Evolutionary conservation across 1,140 invertebrate species (phyloP).

Genomic region (Scaptomyza pallida): DNA sequence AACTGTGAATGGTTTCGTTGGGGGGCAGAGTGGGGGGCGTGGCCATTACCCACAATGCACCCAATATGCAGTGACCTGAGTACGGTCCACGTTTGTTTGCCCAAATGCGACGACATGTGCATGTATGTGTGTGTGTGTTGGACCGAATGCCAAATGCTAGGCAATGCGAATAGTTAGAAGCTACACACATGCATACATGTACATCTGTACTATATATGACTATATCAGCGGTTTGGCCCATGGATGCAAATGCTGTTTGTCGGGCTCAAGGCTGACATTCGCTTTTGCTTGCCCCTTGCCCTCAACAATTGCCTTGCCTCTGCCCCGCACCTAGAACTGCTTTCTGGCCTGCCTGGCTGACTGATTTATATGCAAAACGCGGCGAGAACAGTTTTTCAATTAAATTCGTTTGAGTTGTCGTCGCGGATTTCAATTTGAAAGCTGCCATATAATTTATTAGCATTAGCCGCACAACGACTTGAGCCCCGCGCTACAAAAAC

Average conservation of each 20-base stretch:
- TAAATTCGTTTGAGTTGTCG: constrained; percentile 80
- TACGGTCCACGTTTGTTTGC: constrained; percentile 75
- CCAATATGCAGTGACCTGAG: constrained; percentile 77
- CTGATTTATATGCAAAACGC: constrained; percentile 81
- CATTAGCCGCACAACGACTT: constrained; percentile 75
- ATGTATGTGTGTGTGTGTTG: constrained; percentile 34
- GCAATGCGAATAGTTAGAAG: constrained; percentile 24
- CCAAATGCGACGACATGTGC: constrained; percentile 60
- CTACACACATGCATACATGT: not conserved
- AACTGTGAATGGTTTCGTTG: constrained; percentile 49
- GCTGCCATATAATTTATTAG: constrained; percentile 79
- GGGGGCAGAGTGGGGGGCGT: constrained; percentile 42
- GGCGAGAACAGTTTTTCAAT: constrained; percentile 78
- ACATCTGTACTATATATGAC: not conserved
- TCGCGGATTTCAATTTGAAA: constrained; percentile 79
- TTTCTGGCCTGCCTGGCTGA: constrained; percentile 14
- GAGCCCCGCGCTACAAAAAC: constrained; percentile 29
- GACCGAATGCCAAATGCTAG: constrained; percentile 52
- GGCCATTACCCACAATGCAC: constrained; percentile 31
- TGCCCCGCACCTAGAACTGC: not conserved
- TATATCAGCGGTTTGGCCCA: constrained; percentile 17
- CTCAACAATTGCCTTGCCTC: not conserved
- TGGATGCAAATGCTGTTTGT: constrained; percentile 50
- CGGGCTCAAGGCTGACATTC: constrained; percentile 35
- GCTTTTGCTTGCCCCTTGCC: constrained; percentile 1